Percentiles rank a stretch among this genome's conserved stretches.
These are phyloP conservation scores for Anomalospiza imberbis DNA, from an alignment of 2,797 vertebrate genomes.

Conservation along the genomic window DNA sequence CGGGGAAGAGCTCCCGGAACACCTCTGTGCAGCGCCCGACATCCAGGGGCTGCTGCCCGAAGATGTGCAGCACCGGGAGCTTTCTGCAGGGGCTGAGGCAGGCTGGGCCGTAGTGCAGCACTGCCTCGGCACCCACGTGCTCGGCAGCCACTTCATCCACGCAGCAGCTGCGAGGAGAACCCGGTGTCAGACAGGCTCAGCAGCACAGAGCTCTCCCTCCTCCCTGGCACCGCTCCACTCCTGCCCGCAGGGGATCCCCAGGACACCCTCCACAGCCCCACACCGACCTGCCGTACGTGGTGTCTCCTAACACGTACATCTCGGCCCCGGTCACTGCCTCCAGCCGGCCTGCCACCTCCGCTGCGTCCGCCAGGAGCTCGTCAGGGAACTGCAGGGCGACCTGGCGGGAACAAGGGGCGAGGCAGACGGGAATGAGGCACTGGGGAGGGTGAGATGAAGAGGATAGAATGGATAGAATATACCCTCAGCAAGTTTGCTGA, in stretches of 20 bases:
- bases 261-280: too few relatives aligned
- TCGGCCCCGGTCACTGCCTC: constrained; percentile 76
- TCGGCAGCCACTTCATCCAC: constrained; percentile 93
- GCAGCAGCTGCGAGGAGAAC: constrained; percentile 82
- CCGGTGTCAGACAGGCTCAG: not conserved
- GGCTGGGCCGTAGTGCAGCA: constrained; percentile 90
- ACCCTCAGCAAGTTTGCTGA: not conserved
- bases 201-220: not conserved
- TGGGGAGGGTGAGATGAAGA: not conserved
- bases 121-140: constrained; percentile 79
- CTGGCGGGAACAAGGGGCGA: constrained; percentile 64
- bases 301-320: constrained; percentile 88
- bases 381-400: constrained; percentile 96
- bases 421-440: not conserved
- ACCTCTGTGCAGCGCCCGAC: constrained; percentile 71
- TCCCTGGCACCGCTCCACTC: not conserved
- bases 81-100: constrained; percentile 88
- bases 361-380: constrained; percentile 83
- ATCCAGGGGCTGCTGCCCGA: constrained; percentile 79
- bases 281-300: constrained; percentile 91
- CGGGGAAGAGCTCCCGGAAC: constrained; percentile 81
- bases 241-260: not conserved
- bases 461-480: not conserved
- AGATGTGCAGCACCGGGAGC: constrained; percentile 84
- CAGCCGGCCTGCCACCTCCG: constrained; percentile 76